A percentile compares a stretch with the other conserved stretches of the same genome.
Conservation (phyloP, 2,888 invertebrate species). For the Vandiemenella viatica region DNA sequence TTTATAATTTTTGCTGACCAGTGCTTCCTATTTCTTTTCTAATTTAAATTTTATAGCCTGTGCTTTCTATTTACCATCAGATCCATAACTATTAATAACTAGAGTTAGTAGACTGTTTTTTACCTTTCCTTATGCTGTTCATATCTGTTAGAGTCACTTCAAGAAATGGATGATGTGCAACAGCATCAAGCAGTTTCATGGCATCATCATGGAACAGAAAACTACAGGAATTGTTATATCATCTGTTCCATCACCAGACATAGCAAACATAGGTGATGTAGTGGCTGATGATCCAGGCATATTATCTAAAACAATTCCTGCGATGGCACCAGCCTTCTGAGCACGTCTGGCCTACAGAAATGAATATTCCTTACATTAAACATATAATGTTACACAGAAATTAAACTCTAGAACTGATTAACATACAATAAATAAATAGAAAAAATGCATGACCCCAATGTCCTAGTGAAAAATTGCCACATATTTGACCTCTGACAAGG, state of each 20-base stretch:
- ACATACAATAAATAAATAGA: no score
- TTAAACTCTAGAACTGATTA: no score
- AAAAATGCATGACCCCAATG: no score
- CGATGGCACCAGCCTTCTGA: slow-evolving; percentile 66
- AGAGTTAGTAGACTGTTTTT: background rate
- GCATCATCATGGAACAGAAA: slow-evolving; percentile 75
- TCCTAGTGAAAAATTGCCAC: no score
- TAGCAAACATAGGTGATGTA: slow-evolving; percentile 76
- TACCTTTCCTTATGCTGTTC: slow-evolving; percentile 4
- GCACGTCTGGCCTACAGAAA: slow-evolving; percentile 51
- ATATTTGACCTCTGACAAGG: no score
- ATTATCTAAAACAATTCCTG: slow-evolving; percentile 77
- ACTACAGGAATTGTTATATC: slow-evolving; percentile 82
- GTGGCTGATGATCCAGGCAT: slow-evolving; percentile 56
- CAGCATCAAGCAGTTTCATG: slow-evolving; percentile 42
- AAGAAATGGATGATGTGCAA: slow-evolving; percentile 38
- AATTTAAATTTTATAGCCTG: no score
- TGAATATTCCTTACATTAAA: background rate
- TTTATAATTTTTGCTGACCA: no score
- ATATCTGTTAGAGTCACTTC: slow-evolving; percentile 31
- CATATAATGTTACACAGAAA: background rate
- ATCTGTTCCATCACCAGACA: slow-evolving; percentile 85
- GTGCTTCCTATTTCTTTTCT: no score
- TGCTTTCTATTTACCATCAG: no score
- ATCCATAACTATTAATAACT: no score